Evolutionary conservation across 2,888 invertebrate species (phyloP).

Genomic region (Mycalesis mineus): DNA sequence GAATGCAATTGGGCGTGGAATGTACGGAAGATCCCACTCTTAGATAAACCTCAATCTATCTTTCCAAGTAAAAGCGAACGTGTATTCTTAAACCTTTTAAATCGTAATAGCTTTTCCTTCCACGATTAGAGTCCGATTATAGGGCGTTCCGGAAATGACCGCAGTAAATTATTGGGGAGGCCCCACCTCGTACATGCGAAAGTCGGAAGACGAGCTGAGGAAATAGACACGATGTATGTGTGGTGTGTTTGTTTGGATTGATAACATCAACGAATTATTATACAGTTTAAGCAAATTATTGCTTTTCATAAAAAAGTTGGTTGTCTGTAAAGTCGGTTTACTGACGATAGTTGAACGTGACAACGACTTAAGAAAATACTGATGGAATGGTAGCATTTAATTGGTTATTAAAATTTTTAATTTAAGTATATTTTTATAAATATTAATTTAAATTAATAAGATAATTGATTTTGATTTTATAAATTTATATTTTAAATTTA

Average conservation of each 20-base stretch:
- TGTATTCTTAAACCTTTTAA: conserved; percentile 23
- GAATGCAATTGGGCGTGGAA: not conserved
- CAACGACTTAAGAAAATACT: too few relatives aligned
- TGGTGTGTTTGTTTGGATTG: not conserved
- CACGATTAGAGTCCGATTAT: conserved; percentile 29
- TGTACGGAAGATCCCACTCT: not conserved
- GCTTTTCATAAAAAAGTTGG: too few relatives aligned
- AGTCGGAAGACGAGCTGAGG: conserved; percentile 5
- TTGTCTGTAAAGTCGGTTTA: too few relatives aligned
- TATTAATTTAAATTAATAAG: too few relatives aligned
- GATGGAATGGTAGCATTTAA: too few relatives aligned
- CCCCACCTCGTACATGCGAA: conserved; percentile 16
- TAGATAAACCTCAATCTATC: not conserved
- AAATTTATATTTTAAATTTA: too few relatives aligned
- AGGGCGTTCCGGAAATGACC: conserved; percentile 36
- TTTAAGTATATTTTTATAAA: too few relatives aligned
- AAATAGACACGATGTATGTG: not conserved
- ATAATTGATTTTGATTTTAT: too few relatives aligned
- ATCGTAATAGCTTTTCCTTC: conserved; percentile 16
- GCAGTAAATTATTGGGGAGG: conserved; percentile 40
- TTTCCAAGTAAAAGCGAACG: not conserved
- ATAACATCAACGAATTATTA: too few relatives aligned
- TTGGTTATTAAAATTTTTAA: too few relatives aligned
- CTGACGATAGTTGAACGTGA: too few relatives aligned
- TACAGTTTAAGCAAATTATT: too few relatives aligned